Evolutionary conservation across 2,888 invertebrate genomes (phyloP).

Genomic region (Pyrrhia umbra): DNA sequence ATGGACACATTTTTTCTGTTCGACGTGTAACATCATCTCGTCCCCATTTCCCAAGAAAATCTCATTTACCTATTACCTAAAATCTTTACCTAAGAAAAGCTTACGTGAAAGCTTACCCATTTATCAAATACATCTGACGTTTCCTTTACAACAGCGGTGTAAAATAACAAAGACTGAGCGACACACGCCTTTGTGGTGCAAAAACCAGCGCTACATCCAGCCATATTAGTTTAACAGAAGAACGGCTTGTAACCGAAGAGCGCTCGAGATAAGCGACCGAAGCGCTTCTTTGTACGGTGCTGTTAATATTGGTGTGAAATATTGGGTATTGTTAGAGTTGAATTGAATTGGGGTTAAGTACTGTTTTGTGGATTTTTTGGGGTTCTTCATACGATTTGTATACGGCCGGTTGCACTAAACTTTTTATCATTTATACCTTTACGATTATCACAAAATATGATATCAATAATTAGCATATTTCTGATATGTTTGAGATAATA

Average conservation of each 20-base stretch:
- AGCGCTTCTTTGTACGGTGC: conserved; percentile 54
- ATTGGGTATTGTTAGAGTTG: conserved; percentile 31
- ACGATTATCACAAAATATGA: too few species aligned
- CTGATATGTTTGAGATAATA: too few species aligned
- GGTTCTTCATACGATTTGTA: conserved; percentile 7
- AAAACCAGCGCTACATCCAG: conserved; percentile 58
- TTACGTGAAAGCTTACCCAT: conserved; percentile 30
- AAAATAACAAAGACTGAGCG: conserved; percentile 56
- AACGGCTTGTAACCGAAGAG: conserved; percentile 53
- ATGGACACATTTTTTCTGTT: background rate
- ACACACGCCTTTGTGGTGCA: conserved; percentile 54
- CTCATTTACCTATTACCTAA: conserved; percentile 30
- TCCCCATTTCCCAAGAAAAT: conserved; percentile 17
- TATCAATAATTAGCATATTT: too few species aligned
- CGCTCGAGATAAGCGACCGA: conserved; percentile 57
- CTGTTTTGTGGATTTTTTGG: conserved; percentile 9
- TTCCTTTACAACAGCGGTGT: conserved; percentile 44
- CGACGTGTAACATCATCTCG: background rate
- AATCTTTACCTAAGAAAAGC: conserved; percentile 31
- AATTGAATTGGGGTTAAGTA: conserved; percentile 3
- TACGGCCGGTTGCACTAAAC: too few species aligned
- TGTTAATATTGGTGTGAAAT: conserved; percentile 52
- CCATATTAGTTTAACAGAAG: conserved; percentile 58
- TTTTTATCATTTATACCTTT: too few species aligned
- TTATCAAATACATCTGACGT: conserved; percentile 50